Evolutionary conservation across 2,888 invertebrate species (phyloP), one percentile per base, ranked within the genome.

Genomic region (Malthinus flaveolus): DNA sequence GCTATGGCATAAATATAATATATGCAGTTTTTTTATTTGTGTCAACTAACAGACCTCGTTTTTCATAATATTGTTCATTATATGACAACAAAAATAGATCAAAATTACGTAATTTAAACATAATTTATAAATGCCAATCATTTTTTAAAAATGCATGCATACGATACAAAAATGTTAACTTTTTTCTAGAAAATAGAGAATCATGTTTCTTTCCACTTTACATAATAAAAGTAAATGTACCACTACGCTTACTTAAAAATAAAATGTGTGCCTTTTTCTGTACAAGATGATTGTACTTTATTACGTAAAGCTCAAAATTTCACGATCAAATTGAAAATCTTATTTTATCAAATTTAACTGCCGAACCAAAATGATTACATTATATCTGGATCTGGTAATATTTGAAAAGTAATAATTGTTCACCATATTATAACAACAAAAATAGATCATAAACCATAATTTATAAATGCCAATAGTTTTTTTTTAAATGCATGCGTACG

Each of bases 351-450:
- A n/a, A n/a, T n/a, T n/a, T n/a, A n/a, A n/a, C n/a, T n/a, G n/a
- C n/a, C n/a, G n/a, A n/a, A n/a, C n/a, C n/a, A n/a, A n/a, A n/a
- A n/a, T n/a, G n/a, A n/a, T n/a, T n/a, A n/a, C n/a, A n/a, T n/a
- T n/a, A n/a, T n/a, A n/a, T n/a, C n/a, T n/a, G n/a, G 65, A 67
- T 65, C 65, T 66, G 67, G 66, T 61, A 63, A 65, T 65, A 65
- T 50, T 61, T 65, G 65, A 65, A 66, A 67, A 65, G 67, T 66
- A 58, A 58, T 54, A 51, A 66, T 65, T 63, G 66, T 68, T 67
- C 68, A 68, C 66, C 67, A 68, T 59, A 49, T 59, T 56, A 65
- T 65, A 23, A 65, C 61, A 65, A 56, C 63, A 59, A 61, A 59
- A 36, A 47, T 59, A 44, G 39, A 42, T 45, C 50, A 56, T 49